phyloP scores from a whole-genome alignment of 64 coral and sea anemone species.

The Trachythela sp. region DNA sequence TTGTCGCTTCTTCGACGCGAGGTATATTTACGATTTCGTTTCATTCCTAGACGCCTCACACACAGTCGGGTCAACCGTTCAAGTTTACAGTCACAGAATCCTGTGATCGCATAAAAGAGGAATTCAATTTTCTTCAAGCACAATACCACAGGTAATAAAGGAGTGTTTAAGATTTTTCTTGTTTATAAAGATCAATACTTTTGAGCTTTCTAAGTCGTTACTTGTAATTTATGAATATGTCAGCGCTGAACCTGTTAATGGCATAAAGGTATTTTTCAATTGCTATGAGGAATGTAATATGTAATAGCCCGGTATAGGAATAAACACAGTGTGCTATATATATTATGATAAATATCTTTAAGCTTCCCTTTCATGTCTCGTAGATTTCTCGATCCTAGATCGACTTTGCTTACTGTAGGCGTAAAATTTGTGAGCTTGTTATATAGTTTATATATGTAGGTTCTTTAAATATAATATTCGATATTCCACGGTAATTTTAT shows the following conservation, averaged over 20 bases:
- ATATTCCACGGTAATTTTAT: background rate
- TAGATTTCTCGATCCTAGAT: no score
- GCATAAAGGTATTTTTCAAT: background rate
- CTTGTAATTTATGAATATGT: background rate
- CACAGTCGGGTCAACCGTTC: slow-evolving; percentile 88
- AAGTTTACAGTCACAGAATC: slow-evolving; percentile 97
- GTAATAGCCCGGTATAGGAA: no score
- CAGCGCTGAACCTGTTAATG: background rate
- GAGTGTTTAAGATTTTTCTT: slow-evolving; percentile 52
- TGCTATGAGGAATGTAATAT: background rate
- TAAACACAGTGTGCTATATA: no score
- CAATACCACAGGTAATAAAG: slow-evolving; percentile 94
- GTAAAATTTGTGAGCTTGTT: background rate
- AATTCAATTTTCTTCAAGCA: slow-evolving; percentile 99
- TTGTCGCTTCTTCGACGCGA: slow-evolving; percentile 56
- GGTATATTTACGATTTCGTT: slow-evolving; percentile 48
- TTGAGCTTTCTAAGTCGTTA: no score
- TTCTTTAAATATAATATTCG: background rate
- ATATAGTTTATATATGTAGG: background rate
- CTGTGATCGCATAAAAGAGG: slow-evolving; percentile 96
- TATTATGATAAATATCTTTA: no score
- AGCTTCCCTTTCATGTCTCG: no score
- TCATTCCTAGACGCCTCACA: slow-evolving; percentile 75
- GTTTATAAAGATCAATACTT: slow-evolving; percentile 19
- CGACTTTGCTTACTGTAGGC: background rate